Evolutionary conservation across 1,140 invertebrate genomes (phyloP).

Genomic region (Berghia stephanieae): DNA sequence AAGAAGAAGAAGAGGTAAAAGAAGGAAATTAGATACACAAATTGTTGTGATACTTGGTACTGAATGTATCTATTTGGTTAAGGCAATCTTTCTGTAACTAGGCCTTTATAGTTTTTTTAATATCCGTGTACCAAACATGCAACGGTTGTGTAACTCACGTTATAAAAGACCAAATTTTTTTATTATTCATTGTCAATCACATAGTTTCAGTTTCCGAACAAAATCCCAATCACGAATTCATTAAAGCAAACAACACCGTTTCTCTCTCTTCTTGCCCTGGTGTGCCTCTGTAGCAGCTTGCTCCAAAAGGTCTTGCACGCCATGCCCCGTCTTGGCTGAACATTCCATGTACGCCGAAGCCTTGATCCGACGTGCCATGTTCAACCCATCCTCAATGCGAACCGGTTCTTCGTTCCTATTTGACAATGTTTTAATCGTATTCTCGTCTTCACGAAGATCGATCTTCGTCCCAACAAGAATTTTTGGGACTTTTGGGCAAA

Average conservation of each 20-base stretch:
- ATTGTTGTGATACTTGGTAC: too few relatives aligned
- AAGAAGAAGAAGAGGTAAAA: not conserved
- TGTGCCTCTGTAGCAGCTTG: conserved; percentile 40
- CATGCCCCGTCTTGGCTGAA: conserved; percentile 56
- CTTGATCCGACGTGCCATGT: conserved; percentile 42
- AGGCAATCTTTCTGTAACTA: too few relatives aligned
- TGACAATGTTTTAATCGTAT: conserved; percentile 32
- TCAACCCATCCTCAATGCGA: conserved; percentile 37
- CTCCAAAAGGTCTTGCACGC: conserved; percentile 55
- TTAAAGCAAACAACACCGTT: too few relatives aligned
- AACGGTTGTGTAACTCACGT: too few relatives aligned
- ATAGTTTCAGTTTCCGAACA: too few relatives aligned
- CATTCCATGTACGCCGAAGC: conserved; percentile 56
- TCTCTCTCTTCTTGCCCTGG: conserved; percentile 32
- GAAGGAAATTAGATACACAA: too few relatives aligned
- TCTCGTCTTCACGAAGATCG: conserved; percentile 86
- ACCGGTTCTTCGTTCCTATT: conserved; percentile 34
- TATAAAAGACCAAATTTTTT: too few relatives aligned
- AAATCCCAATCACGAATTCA: too few relatives aligned
- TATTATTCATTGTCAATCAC: too few relatives aligned
- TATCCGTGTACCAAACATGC: too few relatives aligned
- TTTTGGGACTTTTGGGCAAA: conserved; percentile 97
- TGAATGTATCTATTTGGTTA: too few relatives aligned
- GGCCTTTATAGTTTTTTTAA: too few relatives aligned
- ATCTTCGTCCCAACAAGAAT: conserved; percentile 79